Evolutionary conservation across 2,113 vertebrate genomes (phyloP).

Genomic region (Passer domesticus): DNA sequence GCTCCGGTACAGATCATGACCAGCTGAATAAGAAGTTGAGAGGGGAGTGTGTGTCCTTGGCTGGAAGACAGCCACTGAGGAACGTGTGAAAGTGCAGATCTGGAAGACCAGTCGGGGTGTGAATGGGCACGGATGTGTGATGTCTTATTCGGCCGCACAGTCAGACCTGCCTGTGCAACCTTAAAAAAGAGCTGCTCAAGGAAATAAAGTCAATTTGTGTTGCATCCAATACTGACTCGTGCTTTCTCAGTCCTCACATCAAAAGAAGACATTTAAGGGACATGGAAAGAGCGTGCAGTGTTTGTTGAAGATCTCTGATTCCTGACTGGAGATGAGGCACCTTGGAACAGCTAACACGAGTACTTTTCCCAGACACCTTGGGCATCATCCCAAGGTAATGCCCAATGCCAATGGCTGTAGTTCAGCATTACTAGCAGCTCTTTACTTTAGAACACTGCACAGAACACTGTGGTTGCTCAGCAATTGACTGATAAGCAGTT

Average conservation of each 20-base stretch:
- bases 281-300: background rate
- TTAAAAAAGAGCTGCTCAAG: background rate
- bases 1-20: background rate
- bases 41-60: background rate
- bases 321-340: background rate
- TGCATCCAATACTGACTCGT: background rate
- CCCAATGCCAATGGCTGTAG: background rate
- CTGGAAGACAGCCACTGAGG: background rate
- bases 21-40: background rate
- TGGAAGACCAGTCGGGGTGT: fast-evolving
- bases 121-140: fast-evolving
- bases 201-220: background rate
- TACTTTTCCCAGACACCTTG: background rate
- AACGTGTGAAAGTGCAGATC: fast-evolving
- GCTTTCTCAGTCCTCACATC: background rate
- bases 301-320: background rate
- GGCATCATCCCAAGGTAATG: background rate
- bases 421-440: background rate
- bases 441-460: background rate
- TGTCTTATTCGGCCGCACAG: background rate
- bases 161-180: fast-evolving
- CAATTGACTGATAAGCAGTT: background rate
- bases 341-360: background rate
- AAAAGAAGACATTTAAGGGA: background rate
- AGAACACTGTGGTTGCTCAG: background rate